Percentiles rank a stretch among this genome's conserved stretches.
These are phyloP conservation scores for Emys orbicularis DNA, from an alignment of 2,797 vertebrate species.

Conservation along the genomic window DNA sequence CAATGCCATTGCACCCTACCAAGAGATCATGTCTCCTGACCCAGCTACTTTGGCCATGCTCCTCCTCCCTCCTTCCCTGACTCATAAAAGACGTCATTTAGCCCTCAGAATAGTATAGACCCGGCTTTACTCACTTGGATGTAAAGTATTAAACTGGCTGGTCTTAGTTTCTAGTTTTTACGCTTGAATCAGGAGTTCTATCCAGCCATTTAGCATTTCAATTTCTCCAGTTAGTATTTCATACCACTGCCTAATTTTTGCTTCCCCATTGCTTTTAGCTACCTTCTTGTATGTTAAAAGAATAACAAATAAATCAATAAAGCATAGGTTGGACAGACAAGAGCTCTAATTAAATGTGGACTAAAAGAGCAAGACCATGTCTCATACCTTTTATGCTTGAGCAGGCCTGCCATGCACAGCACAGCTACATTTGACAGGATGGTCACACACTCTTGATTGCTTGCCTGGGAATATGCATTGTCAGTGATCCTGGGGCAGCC, in stretches of 20 bases:
- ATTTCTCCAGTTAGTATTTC: neutral
- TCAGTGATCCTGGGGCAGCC: neutral
- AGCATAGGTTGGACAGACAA: constrained; percentile 29
- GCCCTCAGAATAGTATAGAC: neutral
- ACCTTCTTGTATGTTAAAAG: constrained; percentile 30
- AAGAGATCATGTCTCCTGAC: neutral
- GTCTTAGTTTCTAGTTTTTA: constrained; percentile 50
- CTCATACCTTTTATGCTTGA: neutral
- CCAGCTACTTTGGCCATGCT: neutral
- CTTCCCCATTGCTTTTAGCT: constrained; percentile 29
- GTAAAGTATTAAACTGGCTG: constrained; percentile 55
- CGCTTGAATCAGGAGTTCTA: constrained; percentile 40
- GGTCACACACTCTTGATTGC: neutral
- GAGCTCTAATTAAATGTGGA: constrained; percentile 28
- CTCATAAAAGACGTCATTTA: neutral
- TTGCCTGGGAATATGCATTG: neutral
- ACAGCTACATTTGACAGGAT: neutral
- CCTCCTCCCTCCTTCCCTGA: neutral
- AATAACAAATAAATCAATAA: constrained; percentile 48
- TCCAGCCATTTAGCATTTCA: neutral
- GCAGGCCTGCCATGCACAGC: neutral
- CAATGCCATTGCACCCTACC: neutral
- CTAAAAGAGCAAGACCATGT: neutral
- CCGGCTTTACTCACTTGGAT: neutral
- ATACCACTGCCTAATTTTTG: constrained; percentile 13